Base-by-base conservation (phyloP, 2,113 vertebrate species). In the Syrmaticus mikado region DNA sequence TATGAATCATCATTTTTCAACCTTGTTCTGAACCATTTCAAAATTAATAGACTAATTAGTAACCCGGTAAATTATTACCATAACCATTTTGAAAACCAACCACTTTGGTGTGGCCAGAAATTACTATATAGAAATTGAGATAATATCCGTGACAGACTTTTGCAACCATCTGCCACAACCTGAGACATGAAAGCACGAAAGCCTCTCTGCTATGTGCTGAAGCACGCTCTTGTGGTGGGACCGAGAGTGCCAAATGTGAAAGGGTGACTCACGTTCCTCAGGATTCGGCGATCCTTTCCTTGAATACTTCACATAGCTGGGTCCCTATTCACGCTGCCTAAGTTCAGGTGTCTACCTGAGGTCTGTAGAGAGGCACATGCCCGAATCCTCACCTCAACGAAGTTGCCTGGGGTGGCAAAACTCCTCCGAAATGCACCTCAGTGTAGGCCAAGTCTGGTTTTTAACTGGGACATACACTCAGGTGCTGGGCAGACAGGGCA, bases 11-110 rank as follows among this genome's bases (percentile, higher is more conserved):
- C 95, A 92, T 95, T 94, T 97, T 96, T 96, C 82, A 94, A 46
- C 87, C 93, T 93, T 97, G 89, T 95, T 85, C 94, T 79, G 94
- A 95, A 88, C 79, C 85, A 94, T 96, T 95, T 90, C 90, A 94
- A 86, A 94, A 94, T 95, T 97, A 96, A 95, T 96, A 94, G 94
- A 90, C 94, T 96, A 97, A 94, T 95, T 96, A 94, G 91, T 93
- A 95, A 95, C 90, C 76, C 36, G 40, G 85, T 85, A 94, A 97
- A 84, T 86, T 97, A 96, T 96, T 97, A 95, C 70, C 82, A 94
- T 94, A 97, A 83, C 85, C 82, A 94, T 94, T 95, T 89, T 6
- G 6, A 30, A 88, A 95, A 76, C 76, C 94, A 94, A 95, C 87
- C 85, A 84, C 90, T 95, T 94, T 94, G 93, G 87, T 94, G 94